phyloP scores from a whole-genome alignment of 2,888 invertebrate species.

The Megastigmus dorsalis region DNA sequence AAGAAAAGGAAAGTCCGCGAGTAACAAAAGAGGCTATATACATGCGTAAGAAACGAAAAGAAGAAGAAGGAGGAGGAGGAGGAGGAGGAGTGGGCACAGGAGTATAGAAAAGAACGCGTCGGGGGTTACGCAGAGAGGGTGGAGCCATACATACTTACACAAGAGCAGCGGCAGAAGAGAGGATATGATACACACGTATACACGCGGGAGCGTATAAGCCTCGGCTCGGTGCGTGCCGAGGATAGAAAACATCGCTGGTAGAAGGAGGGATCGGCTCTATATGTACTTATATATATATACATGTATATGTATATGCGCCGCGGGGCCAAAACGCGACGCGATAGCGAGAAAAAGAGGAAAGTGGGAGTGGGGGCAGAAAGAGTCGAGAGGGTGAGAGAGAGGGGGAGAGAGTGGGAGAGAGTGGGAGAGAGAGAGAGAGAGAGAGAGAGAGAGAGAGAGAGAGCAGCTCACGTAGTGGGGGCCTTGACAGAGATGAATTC shows the following conservation, averaged over 20 bases:
- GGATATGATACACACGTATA: constrained; percentile 28
- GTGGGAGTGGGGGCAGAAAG: constrained; percentile 55
- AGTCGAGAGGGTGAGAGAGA: constrained; percentile 72
- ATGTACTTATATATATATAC: too few relatives aligned
- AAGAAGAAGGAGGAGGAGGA: neutral
- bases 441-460: constrained; percentile 72
- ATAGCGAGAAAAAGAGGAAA: constrained; percentile 40
- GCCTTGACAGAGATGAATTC: constrained; percentile 75
- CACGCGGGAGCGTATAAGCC: constrained; percentile 3
- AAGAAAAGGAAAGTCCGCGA: constrained; percentile 2
- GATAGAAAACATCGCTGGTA: constrained; percentile 67
- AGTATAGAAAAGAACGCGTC: neutral
- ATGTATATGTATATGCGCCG: too few relatives aligned
- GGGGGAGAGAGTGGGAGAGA: constrained; percentile 61
- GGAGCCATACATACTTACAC: too few relatives aligned
- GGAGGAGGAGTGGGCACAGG: neutral
- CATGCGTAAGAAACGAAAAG: neutral
- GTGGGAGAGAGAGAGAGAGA: constrained; percentile 70
- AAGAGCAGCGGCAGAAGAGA: constrained; percentile 44
- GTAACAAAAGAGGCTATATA: constrained; percentile 1
- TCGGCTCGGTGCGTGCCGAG: constrained; percentile 65
- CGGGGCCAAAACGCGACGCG: constrained; percentile 35
- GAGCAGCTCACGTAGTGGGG: constrained; percentile 63
- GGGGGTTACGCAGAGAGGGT: constrained; percentile 19
- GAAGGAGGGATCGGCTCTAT: neutral